Conservation (phyloP, 1,140 invertebrate genomes). For the Branchinecta lindahli region DNA sequence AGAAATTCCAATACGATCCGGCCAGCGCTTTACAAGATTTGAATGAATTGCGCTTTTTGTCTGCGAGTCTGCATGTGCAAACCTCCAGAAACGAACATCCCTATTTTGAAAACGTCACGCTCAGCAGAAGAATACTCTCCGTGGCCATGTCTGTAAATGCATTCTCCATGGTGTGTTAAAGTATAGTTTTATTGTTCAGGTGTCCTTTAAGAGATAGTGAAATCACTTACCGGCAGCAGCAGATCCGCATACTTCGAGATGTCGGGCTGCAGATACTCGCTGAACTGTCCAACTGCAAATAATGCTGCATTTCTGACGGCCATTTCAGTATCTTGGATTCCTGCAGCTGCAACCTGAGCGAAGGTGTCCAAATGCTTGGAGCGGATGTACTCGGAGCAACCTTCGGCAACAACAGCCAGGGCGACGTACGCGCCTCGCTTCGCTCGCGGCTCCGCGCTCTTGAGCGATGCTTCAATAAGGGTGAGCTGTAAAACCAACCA, state of each 20-base stretch:
- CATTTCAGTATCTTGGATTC: conserved; percentile 44
- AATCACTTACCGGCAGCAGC: conserved; percentile 46
- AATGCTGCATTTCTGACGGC: conserved; percentile 55
- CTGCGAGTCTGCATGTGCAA: too few species aligned
- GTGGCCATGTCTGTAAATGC: too few species aligned
- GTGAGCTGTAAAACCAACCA: background rate
- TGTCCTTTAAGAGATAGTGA: too few species aligned
- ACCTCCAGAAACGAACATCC: too few species aligned
- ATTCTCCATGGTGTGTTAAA: too few species aligned
- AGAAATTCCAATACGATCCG: too few species aligned
- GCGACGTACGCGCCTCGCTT: conserved; percentile 54
- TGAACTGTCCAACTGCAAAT: conserved; percentile 64
- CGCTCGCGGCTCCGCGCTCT: conserved; percentile 35
- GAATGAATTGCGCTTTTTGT: too few species aligned
- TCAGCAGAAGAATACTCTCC: too few species aligned
- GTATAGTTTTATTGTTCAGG: too few species aligned
- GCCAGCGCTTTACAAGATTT: too few species aligned
- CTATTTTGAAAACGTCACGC: too few species aligned
- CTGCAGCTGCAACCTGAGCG: conserved; percentile 48
- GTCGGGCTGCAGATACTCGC: conserved; percentile 56
- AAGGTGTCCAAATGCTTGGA: conserved; percentile 52
- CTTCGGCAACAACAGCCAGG: conserved; percentile 59
- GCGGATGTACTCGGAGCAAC: conserved; percentile 57
- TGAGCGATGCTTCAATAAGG: conserved; percentile 9
- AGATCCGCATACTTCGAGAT: conserved; percentile 53